These are phyloP conservation scores for Probaryconus sp. DNA, from an alignment of 1,140 invertebrate genomes.

Conservation along the genomic window DNA sequence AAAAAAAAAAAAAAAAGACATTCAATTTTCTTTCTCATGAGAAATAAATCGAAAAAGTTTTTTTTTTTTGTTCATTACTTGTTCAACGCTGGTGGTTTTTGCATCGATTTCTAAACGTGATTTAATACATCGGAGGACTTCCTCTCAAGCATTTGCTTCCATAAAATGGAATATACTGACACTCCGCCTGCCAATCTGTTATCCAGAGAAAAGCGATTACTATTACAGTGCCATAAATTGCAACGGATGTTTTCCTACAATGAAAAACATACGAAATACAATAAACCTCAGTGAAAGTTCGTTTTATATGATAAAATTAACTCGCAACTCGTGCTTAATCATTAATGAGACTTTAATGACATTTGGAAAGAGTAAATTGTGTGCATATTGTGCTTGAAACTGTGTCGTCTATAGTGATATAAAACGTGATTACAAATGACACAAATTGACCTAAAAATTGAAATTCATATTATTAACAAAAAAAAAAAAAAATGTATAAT, in stretches of 20 bases:
- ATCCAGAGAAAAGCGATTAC: constrained; percentile 81
- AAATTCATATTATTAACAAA: constrained; percentile 20
- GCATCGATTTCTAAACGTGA: constrained; percentile 50
- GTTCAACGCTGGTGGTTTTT: constrained; percentile 28
- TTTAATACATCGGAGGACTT: constrained; percentile 48
- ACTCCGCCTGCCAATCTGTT: constrained; percentile 86
- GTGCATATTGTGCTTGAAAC: no score
- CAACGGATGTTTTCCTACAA: constrained; percentile 79
- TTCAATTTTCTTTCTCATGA: constrained; percentile 23
- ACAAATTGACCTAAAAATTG: background rate
- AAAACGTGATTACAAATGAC: no score
- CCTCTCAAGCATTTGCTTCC: constrained; percentile 82
- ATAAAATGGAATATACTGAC: constrained; percentile 86
- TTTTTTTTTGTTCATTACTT: constrained; percentile 9
- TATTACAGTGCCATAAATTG: constrained; percentile 81
- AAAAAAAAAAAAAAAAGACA: constrained; percentile 14
- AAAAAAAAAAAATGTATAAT: constrained; percentile 19
- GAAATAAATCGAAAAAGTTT: constrained; percentile 22
- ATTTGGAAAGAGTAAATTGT: constrained; percentile 5
- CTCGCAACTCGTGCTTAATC: constrained; percentile 11
- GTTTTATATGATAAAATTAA: constrained; percentile 19
- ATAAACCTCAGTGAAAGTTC: constrained; percentile 33
- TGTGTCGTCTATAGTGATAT: no score
- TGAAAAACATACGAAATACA: constrained; percentile 35
- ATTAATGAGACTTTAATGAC: constrained; percentile 27